Evolutionary conservation across 2,797 vertebrate species (phyloP).

Genomic region (Cetoscarus ocellatus): DNA sequence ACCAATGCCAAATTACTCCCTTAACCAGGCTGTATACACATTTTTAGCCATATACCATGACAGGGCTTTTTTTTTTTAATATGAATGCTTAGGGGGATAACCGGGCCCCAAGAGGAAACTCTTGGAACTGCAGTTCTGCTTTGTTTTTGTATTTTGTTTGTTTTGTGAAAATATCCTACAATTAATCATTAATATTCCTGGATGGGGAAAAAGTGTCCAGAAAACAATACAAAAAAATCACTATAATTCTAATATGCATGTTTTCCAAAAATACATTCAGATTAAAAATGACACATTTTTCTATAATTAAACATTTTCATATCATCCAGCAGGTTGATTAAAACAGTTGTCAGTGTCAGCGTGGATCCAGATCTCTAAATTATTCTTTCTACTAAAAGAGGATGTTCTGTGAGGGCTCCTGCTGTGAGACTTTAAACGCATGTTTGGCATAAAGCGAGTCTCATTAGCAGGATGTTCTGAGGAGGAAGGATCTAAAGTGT

Average conservation of each 20-base stretch:
- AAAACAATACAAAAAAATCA: background rate
- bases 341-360: constrained; percentile 28
- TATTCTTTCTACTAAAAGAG: constrained; percentile 38
- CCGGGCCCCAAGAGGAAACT: too few relatives aligned
- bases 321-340: constrained; percentile 32
- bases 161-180: too few relatives aligned
- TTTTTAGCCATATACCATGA: too few relatives aligned
- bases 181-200: too few relatives aligned
- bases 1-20: too few relatives aligned
- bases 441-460: constrained; percentile 42
- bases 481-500: constrained; percentile 27
- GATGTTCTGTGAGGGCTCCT: constrained; percentile 36
- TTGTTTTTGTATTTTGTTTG: too few relatives aligned
- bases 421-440: constrained; percentile 52
- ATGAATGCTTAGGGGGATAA: too few relatives aligned
- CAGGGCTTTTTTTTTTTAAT: too few relatives aligned
- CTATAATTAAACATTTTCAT: constrained; percentile 3
- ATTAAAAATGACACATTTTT: background rate
- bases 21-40: too few relatives aligned
- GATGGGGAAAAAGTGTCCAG: background rate
- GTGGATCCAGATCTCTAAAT: constrained; percentile 25
- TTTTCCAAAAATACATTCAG: background rate
- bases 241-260: background rate
- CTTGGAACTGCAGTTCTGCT: too few relatives aligned
- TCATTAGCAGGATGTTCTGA: constrained; percentile 46